A percentile compares a stretch with the other conserved stretches of the same genome.
phyloP scores from a whole-genome alignment of 2,797 vertebrate species.

The Australoheros facetus region DNA sequence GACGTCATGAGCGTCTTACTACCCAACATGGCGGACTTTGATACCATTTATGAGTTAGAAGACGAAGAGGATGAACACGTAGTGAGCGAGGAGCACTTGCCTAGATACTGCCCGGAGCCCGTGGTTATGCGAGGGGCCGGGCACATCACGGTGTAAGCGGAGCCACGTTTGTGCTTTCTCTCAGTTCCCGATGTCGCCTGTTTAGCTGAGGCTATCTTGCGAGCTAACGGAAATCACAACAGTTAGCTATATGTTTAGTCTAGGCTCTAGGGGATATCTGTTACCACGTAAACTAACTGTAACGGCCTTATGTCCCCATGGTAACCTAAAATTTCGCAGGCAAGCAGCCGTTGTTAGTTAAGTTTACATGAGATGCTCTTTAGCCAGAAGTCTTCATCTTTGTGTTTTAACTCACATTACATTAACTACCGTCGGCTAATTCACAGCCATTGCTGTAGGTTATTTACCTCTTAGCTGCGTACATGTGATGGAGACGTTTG shows the following conservation, averaged over 20 bases:
- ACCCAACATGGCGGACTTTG: conserved; percentile 99
- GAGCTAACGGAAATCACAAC: conserved; percentile 64
- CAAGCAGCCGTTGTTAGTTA: background rate
- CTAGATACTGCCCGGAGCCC: conserved; percentile 90
- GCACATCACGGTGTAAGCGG: conserved; percentile 97
- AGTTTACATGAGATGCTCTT: conserved; percentile 11
- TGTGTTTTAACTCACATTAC: background rate
- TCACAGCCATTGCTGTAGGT: background rate
- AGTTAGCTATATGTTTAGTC: conserved; percentile 11
- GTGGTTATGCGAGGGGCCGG: conserved; percentile 95
- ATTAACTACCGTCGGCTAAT: background rate
- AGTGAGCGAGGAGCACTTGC: conserved; percentile 89
- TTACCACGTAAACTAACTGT: background rate
- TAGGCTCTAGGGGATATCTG: background rate
- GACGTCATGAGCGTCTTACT: conserved; percentile 94
- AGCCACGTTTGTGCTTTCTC: conserved; percentile 3
- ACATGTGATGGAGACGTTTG: background rate
- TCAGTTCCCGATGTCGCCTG: conserved; percentile 22
- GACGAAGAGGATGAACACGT: conserved; percentile 90
- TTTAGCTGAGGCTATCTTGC: conserved; percentile 58
- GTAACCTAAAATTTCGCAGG: background rate
- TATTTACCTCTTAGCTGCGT: background rate
- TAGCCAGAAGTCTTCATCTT: conserved; percentile 1
- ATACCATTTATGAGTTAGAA: conserved; percentile 98
- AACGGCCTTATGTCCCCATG: background rate